Base-by-base conservation (phyloP, 2,113 vertebrate genomes). In the Anseranas semipalmata region DNA sequence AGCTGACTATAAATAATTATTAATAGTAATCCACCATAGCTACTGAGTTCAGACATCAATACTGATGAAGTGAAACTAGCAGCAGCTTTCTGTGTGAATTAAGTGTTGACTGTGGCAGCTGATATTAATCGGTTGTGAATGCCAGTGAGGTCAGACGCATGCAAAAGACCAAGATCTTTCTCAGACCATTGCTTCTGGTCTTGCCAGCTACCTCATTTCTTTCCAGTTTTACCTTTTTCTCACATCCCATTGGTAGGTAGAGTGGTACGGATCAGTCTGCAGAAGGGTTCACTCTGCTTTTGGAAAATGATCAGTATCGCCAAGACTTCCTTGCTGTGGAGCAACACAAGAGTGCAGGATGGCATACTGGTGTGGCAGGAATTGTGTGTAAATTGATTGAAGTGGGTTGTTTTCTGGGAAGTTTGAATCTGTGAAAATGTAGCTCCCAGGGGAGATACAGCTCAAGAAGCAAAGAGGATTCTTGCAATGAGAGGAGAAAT, bases 1-100 rank as follows among this genome's bases (percentile, higher is more conserved):
- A 0, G 0, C 27, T 88, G 62, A 20, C 67, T 48, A 58, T 89
- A 90, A 91, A 66, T 93, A 89, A 94, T 93, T 84, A 90, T 95
- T 94, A 89, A 75, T 87, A 78, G 68, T 88, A 91, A 95, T 85
- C 79, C 68, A 21, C 68, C 60, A 68, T 60, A 75, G 58, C 85
- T 67, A 8, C 68, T 46, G 70, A 89, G 84, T 93, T 90, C 80
- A 75, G 80, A 41, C 15, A 37, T 93, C 94, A 84, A 62, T 92
- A 90, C 85, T 94, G 93, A 96, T 92, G 89, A 94, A 93, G 83
- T 90, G 76, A 95, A 96, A 93, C 83, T 27, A 81, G 60, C 76
- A 95, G 92, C 3, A 6, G 56, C 83, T 87, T 96, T 96, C 39
- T 3, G 35, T 72, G 53, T 62, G 80, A 85, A 91, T 96, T 93